Percentiles rank a stretch among this genome's conserved stretches.
Evolutionary conservation across 2,888 invertebrate genomes (phyloP).

Genomic region (Artemia sinica): DNA sequence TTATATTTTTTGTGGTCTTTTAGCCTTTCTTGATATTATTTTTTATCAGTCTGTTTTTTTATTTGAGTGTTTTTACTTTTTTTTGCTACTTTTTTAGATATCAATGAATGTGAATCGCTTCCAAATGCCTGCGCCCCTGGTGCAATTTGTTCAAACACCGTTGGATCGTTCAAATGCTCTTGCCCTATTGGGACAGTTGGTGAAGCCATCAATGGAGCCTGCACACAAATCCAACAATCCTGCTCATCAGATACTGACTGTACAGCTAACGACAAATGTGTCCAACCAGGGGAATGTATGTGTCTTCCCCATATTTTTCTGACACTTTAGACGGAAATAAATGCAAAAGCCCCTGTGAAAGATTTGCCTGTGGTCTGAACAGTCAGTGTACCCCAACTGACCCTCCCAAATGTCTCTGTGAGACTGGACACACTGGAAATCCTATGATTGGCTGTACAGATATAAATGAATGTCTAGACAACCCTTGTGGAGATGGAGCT

Average conservation of each 20-base stretch:
- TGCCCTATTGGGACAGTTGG: conserved; percentile 55
- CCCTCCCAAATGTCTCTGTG: conserved; percentile 74
- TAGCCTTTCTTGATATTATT: too few relatives aligned
- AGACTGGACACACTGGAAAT: conserved; percentile 68
- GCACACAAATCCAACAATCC: conserved; percentile 60
- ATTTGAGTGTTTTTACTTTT: too few relatives aligned
- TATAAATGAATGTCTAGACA: conserved; percentile 61
- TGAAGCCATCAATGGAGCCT: conserved; percentile 61
- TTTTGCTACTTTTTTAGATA: conserved; percentile 36
- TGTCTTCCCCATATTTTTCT: conserved; percentile 73
- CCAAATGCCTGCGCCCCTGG: conserved; percentile 56
- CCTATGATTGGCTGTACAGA: conserved; percentile 65
- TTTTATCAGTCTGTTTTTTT: too few relatives aligned
- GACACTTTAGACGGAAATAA: conserved; percentile 63
- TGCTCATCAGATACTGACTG: conserved; percentile 69
- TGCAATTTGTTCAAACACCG: conserved; percentile 62
- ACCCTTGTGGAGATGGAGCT: conserved; percentile 72
- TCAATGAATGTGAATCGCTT: conserved; percentile 62
- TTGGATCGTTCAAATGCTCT: conserved; percentile 57
- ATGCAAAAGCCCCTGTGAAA: conserved; percentile 80
- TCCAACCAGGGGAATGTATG: conserved; percentile 75
- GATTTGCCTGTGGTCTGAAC: conserved; percentile 73
- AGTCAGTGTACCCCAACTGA: conserved; percentile 74
- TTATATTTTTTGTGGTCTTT: too few relatives aligned
- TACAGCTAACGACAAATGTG: conserved; percentile 67